Base-by-base conservation (phyloP, 2,113 vertebrate species). In the Anseranas semipalmata region DNA sequence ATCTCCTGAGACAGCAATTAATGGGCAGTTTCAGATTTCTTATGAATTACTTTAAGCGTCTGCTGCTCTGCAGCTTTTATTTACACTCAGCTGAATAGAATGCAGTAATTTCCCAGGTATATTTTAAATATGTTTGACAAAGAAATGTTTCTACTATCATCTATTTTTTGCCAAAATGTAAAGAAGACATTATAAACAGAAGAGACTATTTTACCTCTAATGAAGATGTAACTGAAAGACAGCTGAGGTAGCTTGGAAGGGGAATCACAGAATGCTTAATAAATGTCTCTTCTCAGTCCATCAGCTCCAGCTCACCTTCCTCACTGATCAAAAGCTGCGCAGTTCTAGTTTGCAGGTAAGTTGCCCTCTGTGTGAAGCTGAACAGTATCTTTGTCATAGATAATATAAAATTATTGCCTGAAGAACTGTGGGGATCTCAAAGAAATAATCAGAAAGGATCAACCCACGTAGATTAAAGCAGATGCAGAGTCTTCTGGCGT, bases 401-500 rank as follows among this genome's bases (percentile, higher is more conserved):
- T 59, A 87, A 85, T 62, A 89, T 24, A 62, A 79, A 95, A 82
- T 28, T 73, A 37, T 50, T 89, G 35, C 62, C 74, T 89, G 82
- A 62, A 89, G 77, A 96, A 53, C 53, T 19, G 12, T 6, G 1
- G 84, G 30, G 28, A 72, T 95, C 78, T 89, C 58, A 93, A 89
- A 87, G 70, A 91, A 95, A 76, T 89, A 73, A 90, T 89, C 60
- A 95, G 75, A 73, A 46, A 91, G 56, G 65, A 81, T 62, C 84
- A 92, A 91, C 62, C 45, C 58, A 83, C 13, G 0, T 60, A 91
- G 80, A 96, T 91, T 89, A 91, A 96, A 96, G 94, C 85, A 96
- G 85, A 79, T 93, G 74, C 87, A 53, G 59, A 90, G 37, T 94
- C 67, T 89, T 89, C 77, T 95, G 94, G 85, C 55, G 1, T 91